Evolutionary conservation across 2,888 invertebrate species (phyloP).

Genomic region (Aromia moschata): DNA sequence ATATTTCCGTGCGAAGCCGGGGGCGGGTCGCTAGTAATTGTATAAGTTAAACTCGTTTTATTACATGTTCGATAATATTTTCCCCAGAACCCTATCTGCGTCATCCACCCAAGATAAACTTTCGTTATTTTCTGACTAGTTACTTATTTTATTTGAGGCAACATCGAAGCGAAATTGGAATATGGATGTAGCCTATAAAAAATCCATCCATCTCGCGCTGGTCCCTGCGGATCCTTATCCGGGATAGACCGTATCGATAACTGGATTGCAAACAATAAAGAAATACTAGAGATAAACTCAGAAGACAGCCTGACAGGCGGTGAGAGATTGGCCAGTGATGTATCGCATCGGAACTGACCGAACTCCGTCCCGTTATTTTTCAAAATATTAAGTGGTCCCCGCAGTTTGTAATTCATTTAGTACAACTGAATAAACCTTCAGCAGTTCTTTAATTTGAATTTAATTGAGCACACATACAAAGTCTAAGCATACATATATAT

Average conservation of each 20-base stretch:
- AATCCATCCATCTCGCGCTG: conserved; percentile 62
- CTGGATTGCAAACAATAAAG: conserved; percentile 64
- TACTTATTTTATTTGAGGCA: conserved; percentile 41
- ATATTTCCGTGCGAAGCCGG: no score
- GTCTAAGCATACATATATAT: no score
- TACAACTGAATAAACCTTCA: no score
- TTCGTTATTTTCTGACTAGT: conserved; percentile 30
- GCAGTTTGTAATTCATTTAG: not conserved
- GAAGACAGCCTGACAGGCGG: conserved; percentile 63
- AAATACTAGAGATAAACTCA: conserved; percentile 64
- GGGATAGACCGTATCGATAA: conserved; percentile 61
- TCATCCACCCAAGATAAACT: conserved; percentile 3
- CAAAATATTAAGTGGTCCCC: conserved; percentile 13
- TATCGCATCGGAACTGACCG: conserved; percentile 56
- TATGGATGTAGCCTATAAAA: conserved; percentile 55
- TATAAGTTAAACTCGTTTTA: no score
- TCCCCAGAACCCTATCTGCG: not conserved
- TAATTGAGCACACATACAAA: no score
- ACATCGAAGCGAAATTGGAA: conserved; percentile 45
- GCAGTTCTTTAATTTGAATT: no score
- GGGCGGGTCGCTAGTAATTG: no score
- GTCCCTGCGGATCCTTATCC: conserved; percentile 55
- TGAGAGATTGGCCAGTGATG: conserved; percentile 62
- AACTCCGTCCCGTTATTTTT: conserved; percentile 33
- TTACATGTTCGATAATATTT: no score